These are phyloP conservation scores for Plebejus melissa DNA, from an alignment of 2,888 invertebrate species.

Conservation along the genomic window DNA sequence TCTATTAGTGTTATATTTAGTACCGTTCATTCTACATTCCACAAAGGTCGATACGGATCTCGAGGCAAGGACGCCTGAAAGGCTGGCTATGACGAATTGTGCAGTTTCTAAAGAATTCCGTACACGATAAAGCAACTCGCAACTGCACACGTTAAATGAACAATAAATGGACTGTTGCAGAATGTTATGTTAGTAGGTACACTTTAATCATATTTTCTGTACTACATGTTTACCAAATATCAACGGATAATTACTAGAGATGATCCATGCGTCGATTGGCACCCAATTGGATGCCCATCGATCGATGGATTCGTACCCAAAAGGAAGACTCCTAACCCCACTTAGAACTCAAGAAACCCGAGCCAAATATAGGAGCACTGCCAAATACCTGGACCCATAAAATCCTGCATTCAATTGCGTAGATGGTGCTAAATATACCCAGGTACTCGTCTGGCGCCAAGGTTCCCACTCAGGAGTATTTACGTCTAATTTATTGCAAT, in stretches of 20 bases:
- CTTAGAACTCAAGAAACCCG: background rate
- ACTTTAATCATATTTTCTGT: background rate
- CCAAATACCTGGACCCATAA: slow-evolving; percentile 11
- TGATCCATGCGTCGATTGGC: background rate
- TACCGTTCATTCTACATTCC: slow-evolving; percentile 30
- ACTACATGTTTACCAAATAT: background rate
- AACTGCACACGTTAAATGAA: slow-evolving; percentile 9
- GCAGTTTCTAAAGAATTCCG: slow-evolving; percentile 25
- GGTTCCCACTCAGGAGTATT: slow-evolving; percentile 24
- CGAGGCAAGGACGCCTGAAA: slow-evolving; percentile 25
- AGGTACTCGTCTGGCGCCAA: slow-evolving; percentile 24
- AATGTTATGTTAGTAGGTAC: background rate
- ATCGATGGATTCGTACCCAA: background rate
- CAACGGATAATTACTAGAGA: background rate
- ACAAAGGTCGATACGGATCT: slow-evolving; percentile 28
- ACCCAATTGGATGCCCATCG: no score
- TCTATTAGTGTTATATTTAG: slow-evolving; percentile 37
- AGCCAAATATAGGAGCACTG: slow-evolving; percentile 12
- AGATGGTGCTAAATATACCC: slow-evolving; percentile 16
- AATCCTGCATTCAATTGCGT: slow-evolving; percentile 9
- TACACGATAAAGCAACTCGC: slow-evolving; percentile 3
- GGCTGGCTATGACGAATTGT: slow-evolving; percentile 23
- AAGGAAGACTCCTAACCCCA: background rate
- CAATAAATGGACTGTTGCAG: slow-evolving; percentile 3
- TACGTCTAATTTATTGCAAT: slow-evolving; percentile 27